A percentile compares a stretch with the other conserved stretches of the same genome.
Evolutionary conservation across 1,140 invertebrate genomes (phyloP).

Genomic region (Drosophila trapezifrons): DNA sequence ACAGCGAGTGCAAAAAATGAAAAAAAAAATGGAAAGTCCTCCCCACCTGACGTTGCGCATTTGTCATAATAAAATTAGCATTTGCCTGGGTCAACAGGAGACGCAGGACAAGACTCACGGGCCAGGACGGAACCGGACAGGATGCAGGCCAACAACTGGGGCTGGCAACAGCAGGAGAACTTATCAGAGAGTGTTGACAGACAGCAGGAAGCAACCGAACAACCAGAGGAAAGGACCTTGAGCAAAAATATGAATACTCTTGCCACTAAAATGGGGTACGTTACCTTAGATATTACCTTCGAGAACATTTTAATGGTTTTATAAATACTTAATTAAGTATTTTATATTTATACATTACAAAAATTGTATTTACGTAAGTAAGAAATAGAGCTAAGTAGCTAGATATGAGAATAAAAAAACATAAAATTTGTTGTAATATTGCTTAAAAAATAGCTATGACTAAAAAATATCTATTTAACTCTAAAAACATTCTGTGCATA

Average conservation of each 20-base stretch:
- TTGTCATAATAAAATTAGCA: constrained; percentile 78
- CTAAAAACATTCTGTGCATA: not conserved
- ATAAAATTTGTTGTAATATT: not conserved
- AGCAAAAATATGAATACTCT: constrained; percentile 30
- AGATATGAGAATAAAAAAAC: no score
- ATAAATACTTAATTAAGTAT: no score
- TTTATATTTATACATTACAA: no score
- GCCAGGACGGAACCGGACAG: constrained; percentile 15
- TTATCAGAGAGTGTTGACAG: constrained; percentile 69
- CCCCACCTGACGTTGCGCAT: constrained; percentile 51
- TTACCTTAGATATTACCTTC: not conserved
- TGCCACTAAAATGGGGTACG: not conserved
- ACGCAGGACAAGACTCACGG: constrained; percentile 7
- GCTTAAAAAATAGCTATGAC: not conserved
- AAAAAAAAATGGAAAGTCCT: constrained; percentile 11
- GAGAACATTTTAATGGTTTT: no score
- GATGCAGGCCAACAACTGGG: constrained; percentile 23
- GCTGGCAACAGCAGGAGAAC: constrained; percentile 42
- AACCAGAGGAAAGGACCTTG: not conserved
- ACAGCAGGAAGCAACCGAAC: constrained; percentile 18
- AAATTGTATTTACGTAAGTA: no score
- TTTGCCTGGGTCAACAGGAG: constrained; percentile 62
- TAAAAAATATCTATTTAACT: not conserved
- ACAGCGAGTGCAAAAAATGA: constrained; percentile 25
- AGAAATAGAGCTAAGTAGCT: no score